A percentile compares a stretch with the other conserved stretches of the same genome.
These are phyloP conservation scores for Anorthoa munda DNA, from an alignment of 2,888 invertebrate genomes.

Conservation along the genomic window DNA sequence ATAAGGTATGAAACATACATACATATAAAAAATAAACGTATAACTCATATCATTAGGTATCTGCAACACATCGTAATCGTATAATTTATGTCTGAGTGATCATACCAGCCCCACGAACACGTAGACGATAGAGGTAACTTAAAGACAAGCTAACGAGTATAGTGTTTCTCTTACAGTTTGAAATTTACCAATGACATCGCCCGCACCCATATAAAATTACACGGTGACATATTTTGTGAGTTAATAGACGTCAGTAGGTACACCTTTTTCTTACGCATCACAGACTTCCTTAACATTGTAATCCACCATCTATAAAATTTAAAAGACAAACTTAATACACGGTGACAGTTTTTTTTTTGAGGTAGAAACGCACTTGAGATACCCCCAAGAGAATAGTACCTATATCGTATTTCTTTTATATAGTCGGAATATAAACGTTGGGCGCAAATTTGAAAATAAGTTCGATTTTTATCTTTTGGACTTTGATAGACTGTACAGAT, in stretches of 20 bases:
- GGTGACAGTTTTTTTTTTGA: constrained; percentile 80
- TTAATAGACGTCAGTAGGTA: constrained; percentile 81
- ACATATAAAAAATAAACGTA: constrained; percentile 34
- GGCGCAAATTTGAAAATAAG: constrained; percentile 44
- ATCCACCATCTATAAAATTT: constrained; percentile 81
- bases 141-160: constrained; percentile 77
- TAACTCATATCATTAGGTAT: background rate
- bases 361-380: constrained; percentile 75
- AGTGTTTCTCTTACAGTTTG: constrained; percentile 81
- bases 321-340: constrained; percentile 79
- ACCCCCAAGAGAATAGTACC: constrained; percentile 50
- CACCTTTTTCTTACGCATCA: constrained; percentile 82
- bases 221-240: constrained; percentile 84
- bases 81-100: constrained; percentile 78
- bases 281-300: constrained; percentile 80
- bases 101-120: constrained; percentile 72
- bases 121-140: constrained; percentile 64
- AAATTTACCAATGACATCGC: constrained; percentile 86
- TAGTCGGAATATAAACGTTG: constrained; percentile 61
- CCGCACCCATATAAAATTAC: constrained; percentile 85
- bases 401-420: constrained; percentile 73
- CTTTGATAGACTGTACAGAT: background rate
- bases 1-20: background rate
- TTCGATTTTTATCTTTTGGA: constrained; percentile 4
- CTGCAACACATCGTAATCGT: constrained; percentile 70